Evolutionary conservation across 23 tunicate genomes (phyloP).

Genomic region (Botrylloides violaceus): DNA sequence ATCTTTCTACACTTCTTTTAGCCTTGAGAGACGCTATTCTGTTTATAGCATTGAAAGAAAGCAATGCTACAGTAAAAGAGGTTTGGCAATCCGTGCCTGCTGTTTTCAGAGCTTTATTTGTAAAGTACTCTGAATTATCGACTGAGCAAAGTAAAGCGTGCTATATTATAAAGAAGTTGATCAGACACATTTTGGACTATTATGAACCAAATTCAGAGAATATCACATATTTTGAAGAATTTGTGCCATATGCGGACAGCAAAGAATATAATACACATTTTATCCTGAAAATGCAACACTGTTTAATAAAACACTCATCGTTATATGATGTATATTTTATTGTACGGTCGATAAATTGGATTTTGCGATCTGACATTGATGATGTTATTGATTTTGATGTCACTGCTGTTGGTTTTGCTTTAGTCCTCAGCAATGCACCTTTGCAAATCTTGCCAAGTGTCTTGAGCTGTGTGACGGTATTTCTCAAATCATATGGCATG

Average conservation of each 20-base stretch:
- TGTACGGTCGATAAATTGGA: neutral
- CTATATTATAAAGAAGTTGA: too few relatives aligned
- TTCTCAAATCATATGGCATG: neutral
- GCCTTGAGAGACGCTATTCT: constrained; percentile 32
- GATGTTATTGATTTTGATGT: neutral
- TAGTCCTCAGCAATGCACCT: neutral
- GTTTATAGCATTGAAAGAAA: constrained; percentile 34
- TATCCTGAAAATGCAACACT: neutral
- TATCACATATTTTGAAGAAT: neutral
- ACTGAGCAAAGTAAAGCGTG: neutral
- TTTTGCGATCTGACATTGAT: neutral
- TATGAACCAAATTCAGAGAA: neutral
- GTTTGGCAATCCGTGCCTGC: neutral
- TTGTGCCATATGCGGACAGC: neutral
- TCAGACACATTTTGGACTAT: neutral
- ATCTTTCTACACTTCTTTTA: neutral
- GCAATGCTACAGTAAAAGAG: neutral
- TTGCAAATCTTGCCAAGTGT: neutral
- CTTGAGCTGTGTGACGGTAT: neutral
- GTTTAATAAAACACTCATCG: neutral
- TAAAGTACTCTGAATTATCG: neutral
- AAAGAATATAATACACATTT: neutral
- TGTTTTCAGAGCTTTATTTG: constrained; percentile 12
- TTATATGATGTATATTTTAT: neutral
- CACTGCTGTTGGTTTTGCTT: neutral